Base-by-base conservation (phyloP, 2,797 vertebrate genomes). In the Pangasius larnaudii region DNA sequence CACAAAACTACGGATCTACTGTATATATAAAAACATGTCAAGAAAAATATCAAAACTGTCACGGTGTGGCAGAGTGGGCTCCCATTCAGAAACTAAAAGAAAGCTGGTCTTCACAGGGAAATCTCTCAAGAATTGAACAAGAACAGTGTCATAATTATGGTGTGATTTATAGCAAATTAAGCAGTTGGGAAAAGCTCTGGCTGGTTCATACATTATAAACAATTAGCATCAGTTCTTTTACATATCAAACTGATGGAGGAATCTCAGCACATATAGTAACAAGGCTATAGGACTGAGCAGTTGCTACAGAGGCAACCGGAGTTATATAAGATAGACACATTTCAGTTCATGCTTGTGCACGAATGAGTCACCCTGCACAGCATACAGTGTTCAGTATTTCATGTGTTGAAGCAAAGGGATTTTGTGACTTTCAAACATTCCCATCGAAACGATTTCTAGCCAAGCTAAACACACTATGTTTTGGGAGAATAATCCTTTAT, bases 121-220 rank as follows among this genome's bases (percentile, higher is more conserved):
- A 67, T 65, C 81, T 83, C 61, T 9, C 58, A 82, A n/a, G 79
- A 42, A 27, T 13, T n/a, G 59, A 65, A 83, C 27, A 67, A 84
- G 8, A 67, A 67, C 42, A 56, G 74, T 85, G 61, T 36, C 74
- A 85, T 79, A 85, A 69, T 84, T 58, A 42, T 49, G 19, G 74
- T 53, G 72, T 79, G 82, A 85, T 79, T 84, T 85, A 88, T 71
- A 71, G 51, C 72, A 69, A 58, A 84, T 78, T 63, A 74, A 67
- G 69, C 39, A 42, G 19, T 51, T 46, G 75, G 71, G 74, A 87
- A 69, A 85, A 78, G 77, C 83, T 79, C 30, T 71, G 22, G 74
- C 56, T 36, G 72, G 71, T 61, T 61, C 18, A 58, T 65, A 58
- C 46, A 65, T 46, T 36, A 67, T n/a, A 72, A 42, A 59, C 71